These are phyloP conservation scores for Teleiodes luculella DNA, from an alignment of 2,888 invertebrate species.

Conservation along the genomic window DNA sequence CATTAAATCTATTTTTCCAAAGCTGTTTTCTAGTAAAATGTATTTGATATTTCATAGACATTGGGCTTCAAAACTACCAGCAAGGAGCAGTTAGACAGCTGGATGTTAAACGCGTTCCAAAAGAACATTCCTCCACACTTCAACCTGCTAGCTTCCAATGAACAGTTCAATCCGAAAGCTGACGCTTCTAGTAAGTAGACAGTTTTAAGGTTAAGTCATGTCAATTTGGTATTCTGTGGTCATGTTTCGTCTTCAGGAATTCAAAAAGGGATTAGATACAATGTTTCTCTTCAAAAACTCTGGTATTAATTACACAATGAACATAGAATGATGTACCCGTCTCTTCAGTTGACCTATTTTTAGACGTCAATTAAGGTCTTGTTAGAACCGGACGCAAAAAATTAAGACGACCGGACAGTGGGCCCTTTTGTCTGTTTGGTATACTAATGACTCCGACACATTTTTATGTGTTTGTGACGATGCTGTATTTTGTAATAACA, in stretches of 20 bases:
- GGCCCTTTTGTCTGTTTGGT: constrained; percentile 2
- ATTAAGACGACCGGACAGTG: constrained; percentile 1
- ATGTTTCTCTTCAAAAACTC: too few species aligned
- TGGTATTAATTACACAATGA: background rate
- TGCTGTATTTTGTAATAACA: too few species aligned
- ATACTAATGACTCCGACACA: background rate
- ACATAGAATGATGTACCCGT: background rate
- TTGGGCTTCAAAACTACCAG: constrained; percentile 88
- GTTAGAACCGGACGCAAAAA: constrained; percentile 6
- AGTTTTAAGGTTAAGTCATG: background rate
- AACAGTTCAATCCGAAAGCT: constrained; percentile 73
- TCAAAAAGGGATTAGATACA: too few species aligned
- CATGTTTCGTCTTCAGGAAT: too few species aligned
- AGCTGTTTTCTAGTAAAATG: too few species aligned
- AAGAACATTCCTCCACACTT: constrained; percentile 92
- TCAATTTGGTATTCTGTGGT: too few species aligned
- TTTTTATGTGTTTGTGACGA: background rate
- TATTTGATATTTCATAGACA: constrained; percentile 72
- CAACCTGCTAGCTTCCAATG: constrained; percentile 82
- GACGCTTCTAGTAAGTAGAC: constrained; percentile 77
- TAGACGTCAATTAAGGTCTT: constrained; percentile 4
- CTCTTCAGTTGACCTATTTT: background rate
- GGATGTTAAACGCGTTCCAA: constrained; percentile 89
- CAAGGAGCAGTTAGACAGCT: constrained; percentile 87
- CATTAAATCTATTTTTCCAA: too few species aligned